Conservation (phyloP, 2,888 invertebrate genomes). For the Athripsodes cinereus region DNA sequence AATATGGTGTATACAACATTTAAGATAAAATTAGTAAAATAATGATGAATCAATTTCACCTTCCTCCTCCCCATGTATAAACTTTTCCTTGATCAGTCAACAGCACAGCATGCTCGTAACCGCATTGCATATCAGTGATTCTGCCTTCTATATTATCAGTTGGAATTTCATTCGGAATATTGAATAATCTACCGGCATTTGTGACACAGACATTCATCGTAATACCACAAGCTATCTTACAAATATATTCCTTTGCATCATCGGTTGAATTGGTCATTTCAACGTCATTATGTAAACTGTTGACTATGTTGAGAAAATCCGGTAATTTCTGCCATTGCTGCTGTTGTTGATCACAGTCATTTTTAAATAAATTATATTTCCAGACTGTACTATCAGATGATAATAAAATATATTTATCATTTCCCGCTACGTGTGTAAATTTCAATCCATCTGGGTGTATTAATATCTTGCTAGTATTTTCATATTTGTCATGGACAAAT, state of each 20-base stretch:
- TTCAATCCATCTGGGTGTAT: conserved; percentile 32
- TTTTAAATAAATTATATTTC: conserved; percentile 29
- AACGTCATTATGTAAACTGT: not conserved
- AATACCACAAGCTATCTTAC: conserved; percentile 42
- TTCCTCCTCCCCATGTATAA: conserved; percentile 79
- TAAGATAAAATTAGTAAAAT: no score
- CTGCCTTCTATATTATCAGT: conserved; percentile 47
- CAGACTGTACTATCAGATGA: conserved; percentile 35
- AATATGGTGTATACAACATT: no score
- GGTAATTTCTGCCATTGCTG: conserved; percentile 28
- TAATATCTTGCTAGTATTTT: conserved; percentile 33
- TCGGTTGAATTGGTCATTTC: not conserved
- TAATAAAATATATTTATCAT: conserved; percentile 30
- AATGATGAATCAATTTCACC: conserved; percentile 50
- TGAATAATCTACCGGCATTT: conserved; percentile 50
- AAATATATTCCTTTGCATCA: not conserved
- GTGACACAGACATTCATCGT: conserved; percentile 44
- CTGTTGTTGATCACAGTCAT: no score
- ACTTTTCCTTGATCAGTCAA: conserved; percentile 65
- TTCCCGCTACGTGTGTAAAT: conserved; percentile 14
- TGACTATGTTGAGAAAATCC: conserved; percentile 9
- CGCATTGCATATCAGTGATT: conserved; percentile 63
- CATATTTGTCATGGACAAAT: conserved; percentile 31
- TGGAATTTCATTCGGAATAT: conserved; percentile 54
- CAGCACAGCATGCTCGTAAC: conserved; percentile 73